Conservation (phyloP, 2,797 vertebrate genomes). For the Helostoma temminkii region DNA sequence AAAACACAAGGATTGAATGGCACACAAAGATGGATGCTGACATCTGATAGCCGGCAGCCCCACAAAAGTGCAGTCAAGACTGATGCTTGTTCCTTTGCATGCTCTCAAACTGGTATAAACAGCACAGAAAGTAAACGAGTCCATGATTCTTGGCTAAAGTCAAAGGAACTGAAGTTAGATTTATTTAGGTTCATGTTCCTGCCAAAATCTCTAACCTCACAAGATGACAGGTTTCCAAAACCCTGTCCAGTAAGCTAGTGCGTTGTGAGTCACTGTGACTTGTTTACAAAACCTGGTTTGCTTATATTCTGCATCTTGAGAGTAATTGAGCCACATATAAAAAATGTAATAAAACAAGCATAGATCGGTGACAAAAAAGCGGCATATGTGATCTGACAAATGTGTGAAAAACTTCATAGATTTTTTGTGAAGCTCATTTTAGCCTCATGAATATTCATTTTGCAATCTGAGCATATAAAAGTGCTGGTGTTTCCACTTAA, state of each 20-base stretch:
- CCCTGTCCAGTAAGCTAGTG: conserved; percentile 34
- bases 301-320: conserved; percentile 14
- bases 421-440: neutral
- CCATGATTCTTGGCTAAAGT: conserved; percentile 44
- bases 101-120: conserved; percentile 29
- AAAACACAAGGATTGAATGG: conserved; percentile 16
- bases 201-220: conserved; percentile 54
- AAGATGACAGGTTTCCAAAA: conserved; percentile 56
- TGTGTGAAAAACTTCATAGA: neutral
- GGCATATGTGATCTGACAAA: neutral
- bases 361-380: too few species aligned
- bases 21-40: conserved; percentile 24
- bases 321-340: conserved; percentile 4
- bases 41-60: conserved; percentile 19
- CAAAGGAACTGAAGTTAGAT: conserved; percentile 46
- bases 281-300: conserved; percentile 41
- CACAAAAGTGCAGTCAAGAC: conserved; percentile 29
- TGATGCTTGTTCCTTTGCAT: conserved; percentile 34
- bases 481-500: conserved; percentile 16
- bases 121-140: conserved; percentile 39
- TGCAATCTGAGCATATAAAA: neutral
- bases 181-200: conserved; percentile 44
- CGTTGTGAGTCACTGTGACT: conserved; percentile 27
- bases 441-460: conserved; percentile 12
- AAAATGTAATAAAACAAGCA: conserved; percentile 3